Evolutionary conservation across 2,113 vertebrate species (phyloP).

Genomic region (Rhea americana): DNA sequence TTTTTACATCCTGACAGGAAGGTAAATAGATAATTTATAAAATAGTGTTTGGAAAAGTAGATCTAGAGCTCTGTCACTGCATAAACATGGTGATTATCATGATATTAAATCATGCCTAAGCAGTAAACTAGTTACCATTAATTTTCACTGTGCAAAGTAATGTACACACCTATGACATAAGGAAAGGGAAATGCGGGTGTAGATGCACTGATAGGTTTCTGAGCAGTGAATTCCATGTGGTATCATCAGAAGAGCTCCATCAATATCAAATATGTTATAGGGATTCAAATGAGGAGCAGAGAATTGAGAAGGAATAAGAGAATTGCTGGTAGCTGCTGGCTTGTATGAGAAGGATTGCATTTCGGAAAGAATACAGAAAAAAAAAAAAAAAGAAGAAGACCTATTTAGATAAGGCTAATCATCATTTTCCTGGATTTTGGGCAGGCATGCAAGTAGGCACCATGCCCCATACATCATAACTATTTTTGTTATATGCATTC

Average conservation of each 20-base stretch:
- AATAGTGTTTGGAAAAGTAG: slow-evolving; percentile 11
- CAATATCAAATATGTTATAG: background rate
- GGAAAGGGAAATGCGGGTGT: background rate
- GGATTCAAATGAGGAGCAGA: background rate
- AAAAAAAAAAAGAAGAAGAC: background rate
- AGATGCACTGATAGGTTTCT: slow-evolving; percentile 8
- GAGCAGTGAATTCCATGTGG: background rate
- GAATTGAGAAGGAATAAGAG: background rate
- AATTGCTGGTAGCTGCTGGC: slow-evolving; percentile 18
- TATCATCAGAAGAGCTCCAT: background rate
- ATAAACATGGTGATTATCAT: slow-evolving; percentile 11
- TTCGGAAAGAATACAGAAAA: slow-evolving; percentile 3
- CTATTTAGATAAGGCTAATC: background rate
- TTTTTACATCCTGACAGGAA: background rate
- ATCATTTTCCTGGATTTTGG: background rate
- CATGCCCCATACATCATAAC: background rate
- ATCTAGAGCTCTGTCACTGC: background rate
- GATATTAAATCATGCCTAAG: background rate
- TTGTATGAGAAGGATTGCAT: slow-evolving; percentile 18
- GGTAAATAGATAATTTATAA: slow-evolving; percentile 31
- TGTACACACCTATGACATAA: background rate
- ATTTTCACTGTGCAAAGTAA: background rate
- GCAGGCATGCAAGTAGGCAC: background rate
- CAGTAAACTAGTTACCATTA: background rate
- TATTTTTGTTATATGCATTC: background rate